A percentile compares a stretch with the other conserved stretches of the same genome.
These are phyloP conservation scores for Drosophila pallidifrons DNA, from an alignment of 1,140 invertebrate species.

Conservation along the genomic window DNA sequence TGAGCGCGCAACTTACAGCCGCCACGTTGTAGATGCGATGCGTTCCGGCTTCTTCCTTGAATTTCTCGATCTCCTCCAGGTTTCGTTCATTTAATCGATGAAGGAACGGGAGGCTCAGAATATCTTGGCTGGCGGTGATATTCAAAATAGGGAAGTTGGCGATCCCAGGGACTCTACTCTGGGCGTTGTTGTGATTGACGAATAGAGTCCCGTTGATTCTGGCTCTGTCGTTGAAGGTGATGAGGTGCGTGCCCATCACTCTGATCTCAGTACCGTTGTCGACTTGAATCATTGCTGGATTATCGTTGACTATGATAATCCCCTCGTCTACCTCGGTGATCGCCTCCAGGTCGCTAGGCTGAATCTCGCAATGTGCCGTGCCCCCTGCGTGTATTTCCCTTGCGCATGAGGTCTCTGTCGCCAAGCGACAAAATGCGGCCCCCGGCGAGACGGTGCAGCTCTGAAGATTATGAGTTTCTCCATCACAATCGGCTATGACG, in stretches of 20 bases:
- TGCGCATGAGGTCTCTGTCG: too few relatives aligned
- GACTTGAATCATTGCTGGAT: too few relatives aligned
- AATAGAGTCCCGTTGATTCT: too few relatives aligned
- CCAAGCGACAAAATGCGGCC: neutral
- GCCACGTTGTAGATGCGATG: too few relatives aligned
- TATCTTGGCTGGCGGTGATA: constrained; percentile 25
- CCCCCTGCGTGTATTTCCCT: too few relatives aligned
- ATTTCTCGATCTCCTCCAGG: neutral
- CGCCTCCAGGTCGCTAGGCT: constrained; percentile 19
- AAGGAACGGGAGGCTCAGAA: constrained; percentile 29
- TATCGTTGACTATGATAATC: constrained; percentile 19
- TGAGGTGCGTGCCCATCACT: too few relatives aligned
- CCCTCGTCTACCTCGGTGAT: constrained; percentile 20
- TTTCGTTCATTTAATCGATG: constrained; percentile 15
- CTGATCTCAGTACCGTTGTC: too few relatives aligned
- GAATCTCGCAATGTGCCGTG: constrained; percentile 12
- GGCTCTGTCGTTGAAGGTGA: too few relatives aligned
- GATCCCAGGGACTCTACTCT: constrained; percentile 8
- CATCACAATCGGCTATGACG: neutral
- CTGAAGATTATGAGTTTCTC: neutral
- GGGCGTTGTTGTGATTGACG: too few relatives aligned
- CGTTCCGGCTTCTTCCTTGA: too few relatives aligned
- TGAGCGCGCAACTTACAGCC: too few relatives aligned
- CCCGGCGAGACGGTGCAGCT: constrained; percentile 23
- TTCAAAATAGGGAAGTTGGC: constrained; percentile 13